Evolutionary conservation across 2,888 invertebrate genomes (phyloP), one percentile per base, ranked within the genome.

Genomic region (Sepiola atlantica): DNA sequence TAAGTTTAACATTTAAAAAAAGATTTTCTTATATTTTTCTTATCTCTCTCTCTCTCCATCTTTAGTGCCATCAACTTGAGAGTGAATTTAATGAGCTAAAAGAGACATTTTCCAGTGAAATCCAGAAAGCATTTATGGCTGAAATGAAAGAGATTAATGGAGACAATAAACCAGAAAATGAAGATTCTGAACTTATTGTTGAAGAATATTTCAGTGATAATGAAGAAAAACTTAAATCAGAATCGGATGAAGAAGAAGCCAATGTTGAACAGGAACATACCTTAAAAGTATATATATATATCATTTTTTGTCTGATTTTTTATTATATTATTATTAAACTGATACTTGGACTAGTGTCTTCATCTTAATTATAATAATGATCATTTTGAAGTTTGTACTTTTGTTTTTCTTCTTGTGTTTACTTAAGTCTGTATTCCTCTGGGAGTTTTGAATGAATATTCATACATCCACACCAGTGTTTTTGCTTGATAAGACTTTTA

Each of bases 191-290:
- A 93, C 95, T 97, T 3, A 95, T 97, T 0, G 95, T 97, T 35
- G 96, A 95, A n/a, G 97, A 97, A 61, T 97, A 97, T 94, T 95
- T 96, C 57, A 97, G 97, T 95, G 97, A 97, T 94, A 97, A 97
- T 18, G 96, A 96, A 32, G 96, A 96, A 35, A 94, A 93, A 32
- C 94, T 92, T n/a, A 95, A 95, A 1, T 95, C 95, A 45, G 95
- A 95, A 54, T 55, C 55, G 20, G 95, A 96, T 77, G 96, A 96
- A 21, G 95, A 95, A 32, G 96, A 96, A 55, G 95, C 95, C 21
- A 96, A 96, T 14, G 95, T 95, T 10, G 96, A 97, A 28, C 96
- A 96, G 57, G 96, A 97, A 90, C 96, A 97, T 94, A 95, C 97
- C 93, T 97, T 97, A 20, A 97, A 97, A 95, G 97, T 97, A 93